Evolutionary conservation across 1,140 invertebrate species (phyloP), one percentile per base, ranked within the genome.

Genomic region (Dreissena rostriformis): DNA sequence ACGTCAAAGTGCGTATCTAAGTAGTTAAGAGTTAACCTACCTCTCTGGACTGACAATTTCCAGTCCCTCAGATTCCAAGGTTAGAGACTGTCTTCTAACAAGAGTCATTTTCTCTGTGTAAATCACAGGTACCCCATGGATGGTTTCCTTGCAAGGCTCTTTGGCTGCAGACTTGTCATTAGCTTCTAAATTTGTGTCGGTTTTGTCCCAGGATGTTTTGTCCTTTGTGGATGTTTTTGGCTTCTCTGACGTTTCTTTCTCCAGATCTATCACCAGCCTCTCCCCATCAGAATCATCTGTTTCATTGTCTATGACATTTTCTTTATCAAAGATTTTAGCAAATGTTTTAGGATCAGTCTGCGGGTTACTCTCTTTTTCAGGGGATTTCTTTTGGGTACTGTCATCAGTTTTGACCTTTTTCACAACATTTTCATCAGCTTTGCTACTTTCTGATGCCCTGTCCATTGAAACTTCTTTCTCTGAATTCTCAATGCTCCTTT

Each of bases 251-350:
- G 39, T 63, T 39, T 82, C 78, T 28, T 84, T 79, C 22, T 84
- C 77, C 14, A 86, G 78, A 76, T 88, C 87, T 14, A 88, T 88
- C 12, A 88, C 82, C 61, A 88, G 52, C 57, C 83, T 78, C 4
- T 85, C 79, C n/a, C 63, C 68, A 24, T 86, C 84, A 12, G 86
- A 82, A 24, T 86, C 55, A 24, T 67, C 65, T 51, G 63, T 55
- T 65, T 72, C 68, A 15, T 78, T 76, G 14, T 76, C 74, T 39
- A 4, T 4, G 15, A 61, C 75, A 65, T 26, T 67, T 67, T 78
- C 75, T n/a, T 22, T 1, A 19, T 26, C n/a, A 63, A n/a, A 28
- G 29, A 26, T 63, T 24, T 63, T 10, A 51, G 22, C 65, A 22
- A 39, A 51, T 52, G 51, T 49, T 49, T 66, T 78, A 39, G 51